Evolutionary conservation across 2,888 invertebrate genomes (phyloP), one percentile per base, ranked within the genome.

Genomic region (Tribolium freemani): DNA sequence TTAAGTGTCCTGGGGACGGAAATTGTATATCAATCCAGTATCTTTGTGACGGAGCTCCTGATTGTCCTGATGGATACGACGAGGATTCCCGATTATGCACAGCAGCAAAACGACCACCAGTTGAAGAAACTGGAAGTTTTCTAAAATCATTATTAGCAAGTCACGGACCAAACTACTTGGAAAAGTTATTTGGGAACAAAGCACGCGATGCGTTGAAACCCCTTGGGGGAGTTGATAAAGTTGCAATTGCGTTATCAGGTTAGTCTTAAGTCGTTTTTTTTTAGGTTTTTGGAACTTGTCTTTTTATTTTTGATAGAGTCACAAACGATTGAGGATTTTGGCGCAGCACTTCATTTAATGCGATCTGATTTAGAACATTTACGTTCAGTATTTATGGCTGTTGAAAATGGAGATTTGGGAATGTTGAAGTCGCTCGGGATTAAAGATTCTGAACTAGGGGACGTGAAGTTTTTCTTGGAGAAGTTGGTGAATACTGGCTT

Each of bases 21-120:
- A 93, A 94, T 86, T 98, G 97, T 88, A 97, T 98, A 88, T 97
- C 97, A 77, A 97, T 98, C 87, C 97, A 97, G 86, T 97, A 98
- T 88, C 90, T 97, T 60, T 98, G 97, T 86, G 97, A 98, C 85
- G 97, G 97, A 11, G 94, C 94, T 5, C 95, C 96, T 0, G 97
- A 97, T 88, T 98, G 97, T 88, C 93, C 94, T 58, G 96, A 97
- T 83, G 97, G 97, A 2, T 98, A 98, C 83, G 98, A 98, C 82
- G 98, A 98, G 86, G 97, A 98, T 87, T 93, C 95, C 78, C 91
- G 96, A 82, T 92, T 98, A 21, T 98, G 98, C 88, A 97, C 97
- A 77, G 98, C 98, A 86, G 98, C 98, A 16, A 97, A 97, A 87
- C 91, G 98, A 83, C 98, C 98, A 79, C 98, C 98, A 60, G 97